phyloP scores from a whole-genome alignment of 1,140 invertebrate species.

The Drosophila bocqueti region DNA sequence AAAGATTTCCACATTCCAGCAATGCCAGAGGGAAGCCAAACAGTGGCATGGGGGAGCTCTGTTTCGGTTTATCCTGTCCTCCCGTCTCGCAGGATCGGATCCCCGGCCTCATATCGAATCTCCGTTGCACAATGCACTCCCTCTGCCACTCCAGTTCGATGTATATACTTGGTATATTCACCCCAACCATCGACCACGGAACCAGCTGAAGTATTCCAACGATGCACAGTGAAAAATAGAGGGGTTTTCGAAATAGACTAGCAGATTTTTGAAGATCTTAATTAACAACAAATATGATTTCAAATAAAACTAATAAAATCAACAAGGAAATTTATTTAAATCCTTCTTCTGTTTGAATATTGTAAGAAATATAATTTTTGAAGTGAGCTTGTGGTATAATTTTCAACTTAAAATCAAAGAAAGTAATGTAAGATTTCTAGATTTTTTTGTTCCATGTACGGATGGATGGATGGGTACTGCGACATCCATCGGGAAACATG shows the following conservation, averaged over 20 bases:
- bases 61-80: constrained; percentile 70
- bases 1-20: constrained; percentile 79
- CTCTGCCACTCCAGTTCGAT: constrained; percentile 8
- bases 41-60: constrained; percentile 38
- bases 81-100: constrained; percentile 64
- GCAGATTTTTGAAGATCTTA: background rate
- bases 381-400: background rate
- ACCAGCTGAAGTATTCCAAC: constrained; percentile 30
- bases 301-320: background rate
- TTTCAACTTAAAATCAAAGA: background rate
- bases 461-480: constrained; percentile 9
- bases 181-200: constrained; percentile 31
- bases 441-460: constrained; percentile 6
- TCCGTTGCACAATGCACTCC: constrained; percentile 71
- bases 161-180: constrained; percentile 6
- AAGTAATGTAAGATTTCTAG: background rate
- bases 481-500: constrained; percentile 54
- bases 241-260: background rate
- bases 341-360: background rate
- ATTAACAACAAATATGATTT: too few relatives aligned
- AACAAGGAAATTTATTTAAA: background rate
- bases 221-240: background rate
- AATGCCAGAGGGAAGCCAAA: constrained; percentile 65
- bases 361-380: too few relatives aligned
- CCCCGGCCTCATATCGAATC: constrained; percentile 66